Evolutionary conservation across 2,113 vertebrate genomes (phyloP), one percentile per base, ranked within the genome.

Genomic region (Cavia porcellus): DNA sequence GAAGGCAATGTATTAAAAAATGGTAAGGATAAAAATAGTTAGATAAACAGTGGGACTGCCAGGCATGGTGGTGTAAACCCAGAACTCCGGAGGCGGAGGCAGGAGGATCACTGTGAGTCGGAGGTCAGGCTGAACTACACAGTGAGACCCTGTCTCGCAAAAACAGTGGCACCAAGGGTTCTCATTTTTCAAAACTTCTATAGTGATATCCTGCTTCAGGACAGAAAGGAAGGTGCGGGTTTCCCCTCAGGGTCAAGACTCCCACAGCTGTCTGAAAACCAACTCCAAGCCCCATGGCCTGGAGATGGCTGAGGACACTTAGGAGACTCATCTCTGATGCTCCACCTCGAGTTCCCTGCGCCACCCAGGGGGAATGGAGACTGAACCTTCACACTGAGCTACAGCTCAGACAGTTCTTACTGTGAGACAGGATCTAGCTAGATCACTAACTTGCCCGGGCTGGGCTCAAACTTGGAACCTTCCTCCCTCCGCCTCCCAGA

Each of bases 1-100:
- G 50, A 75, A 97, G 72, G 35, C 30, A 7, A 57, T 0, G 0
- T 62, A 72, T 13, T 52, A 17, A 61, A 66, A 55, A 38, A 52
- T 45, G 38, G 42, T 10, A n/a, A 13, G 1, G 7, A 38, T 38
- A 3, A 52, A 7, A 25, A 9, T 22, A 19, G n/a, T 1, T 11
- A 14, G 62, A 45, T 8, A 6, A 72, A 14, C 20, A 14, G 35
- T 30, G 32, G 13, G 42, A 47, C 47, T 13, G 20, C 22, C 10
- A 38, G 22, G n/a, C 15, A n/a, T 66, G 64, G 64, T 66, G 64
- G 12, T 30, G 8, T 32, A 5, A 28, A 4, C 30, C 30, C 30
- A 32, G 30, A 30, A 66, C 30, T 59, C 19, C 3, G 57, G 57
- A 59, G 57, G 57, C 57, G 32, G 64, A 66, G 64, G 12, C 64